phyloP scores from a whole-genome alignment of 2,113 vertebrate genomes.

The Callospermophilus lateralis region DNA sequence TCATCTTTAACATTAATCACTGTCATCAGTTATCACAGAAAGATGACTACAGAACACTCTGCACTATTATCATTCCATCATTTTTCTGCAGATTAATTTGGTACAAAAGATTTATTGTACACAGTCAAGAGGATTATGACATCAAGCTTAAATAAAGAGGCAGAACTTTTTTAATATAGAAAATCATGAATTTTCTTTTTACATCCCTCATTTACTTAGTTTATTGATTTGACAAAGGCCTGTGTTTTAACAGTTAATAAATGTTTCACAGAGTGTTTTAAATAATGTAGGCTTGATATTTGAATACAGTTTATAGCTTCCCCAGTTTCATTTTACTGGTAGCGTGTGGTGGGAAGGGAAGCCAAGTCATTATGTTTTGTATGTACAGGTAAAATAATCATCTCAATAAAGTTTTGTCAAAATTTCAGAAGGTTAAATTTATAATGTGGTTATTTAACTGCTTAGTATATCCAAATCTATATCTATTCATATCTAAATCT shows the following conservation, averaged over 20 bases:
- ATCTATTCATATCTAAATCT: neutral
- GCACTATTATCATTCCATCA: slow-evolving; percentile 65
- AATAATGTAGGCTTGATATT: neutral
- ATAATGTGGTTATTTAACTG: neutral
- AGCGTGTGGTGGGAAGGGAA: neutral
- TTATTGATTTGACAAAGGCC: slow-evolving; percentile 52
- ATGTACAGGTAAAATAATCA: slow-evolving; percentile 40
- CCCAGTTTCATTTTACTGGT: neutral
- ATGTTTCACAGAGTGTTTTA: slow-evolving; percentile 21
- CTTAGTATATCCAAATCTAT: neutral
- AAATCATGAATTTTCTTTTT: slow-evolving; percentile 57
- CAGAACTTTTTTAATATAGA: slow-evolving; percentile 41
- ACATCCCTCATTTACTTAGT: slow-evolving; percentile 45
- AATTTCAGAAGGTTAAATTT: slow-evolving; percentile 6
- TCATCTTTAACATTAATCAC: slow-evolving; percentile 70
- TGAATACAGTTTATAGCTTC: neutral
- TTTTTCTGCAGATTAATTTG: slow-evolving; percentile 53
- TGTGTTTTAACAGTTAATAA: slow-evolving; percentile 29
- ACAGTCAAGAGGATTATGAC: neutral
- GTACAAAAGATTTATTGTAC: slow-evolving; percentile 59
- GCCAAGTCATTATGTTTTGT: neutral
- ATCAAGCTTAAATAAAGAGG: slow-evolving; percentile 53
- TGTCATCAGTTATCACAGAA: slow-evolving; percentile 63
- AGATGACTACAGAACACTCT: slow-evolving; percentile 52
- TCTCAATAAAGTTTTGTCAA: neutral